Percentiles rank a stretch among this genome's conserved stretches.
phyloP scores from a whole-genome alignment of 2,113 vertebrate species.

The Emydocephalus ijimae region DNA sequence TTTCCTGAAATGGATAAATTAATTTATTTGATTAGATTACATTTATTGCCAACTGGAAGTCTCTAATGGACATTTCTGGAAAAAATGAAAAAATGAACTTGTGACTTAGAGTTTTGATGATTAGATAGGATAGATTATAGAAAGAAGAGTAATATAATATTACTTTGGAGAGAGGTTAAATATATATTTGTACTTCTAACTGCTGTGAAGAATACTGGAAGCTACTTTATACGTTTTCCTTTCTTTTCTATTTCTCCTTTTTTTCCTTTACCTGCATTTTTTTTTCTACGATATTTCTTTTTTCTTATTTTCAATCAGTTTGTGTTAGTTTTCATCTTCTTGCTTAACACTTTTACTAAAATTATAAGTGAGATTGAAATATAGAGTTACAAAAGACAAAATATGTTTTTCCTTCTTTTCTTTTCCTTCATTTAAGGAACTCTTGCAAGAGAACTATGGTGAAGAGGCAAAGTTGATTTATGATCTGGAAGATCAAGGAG shows the following conservation, averaged over 20 bases:
- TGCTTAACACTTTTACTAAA: not conserved
- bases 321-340: not conserved
- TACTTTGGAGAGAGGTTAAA: not conserved
- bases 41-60: not conserved
- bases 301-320: not conserved
- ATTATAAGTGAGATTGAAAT: not conserved
- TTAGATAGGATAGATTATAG: not conserved
- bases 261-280: not conserved
- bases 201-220: not conserved
- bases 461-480: slow-evolving; percentile 90
- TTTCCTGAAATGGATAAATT: not conserved
- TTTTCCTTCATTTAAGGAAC: slow-evolving; percentile 72
- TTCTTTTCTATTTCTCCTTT: not conserved
- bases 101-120: not conserved
- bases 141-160: not conserved
- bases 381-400: not conserved
- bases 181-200: not conserved
- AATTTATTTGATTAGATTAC: not conserved
- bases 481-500: slow-evolving; percentile 95
- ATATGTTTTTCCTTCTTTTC: not conserved
- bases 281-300: not conserved
- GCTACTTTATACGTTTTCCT: not conserved
- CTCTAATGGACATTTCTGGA: not conserved
- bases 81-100: not conserved
- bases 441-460: slow-evolving; percentile 83